A percentile compares a stretch with the other conserved stretches of the same genome.
Evolutionary conservation across 1,140 invertebrate genomes (phyloP).

Genomic region (Lutraria rhynchaena): DNA sequence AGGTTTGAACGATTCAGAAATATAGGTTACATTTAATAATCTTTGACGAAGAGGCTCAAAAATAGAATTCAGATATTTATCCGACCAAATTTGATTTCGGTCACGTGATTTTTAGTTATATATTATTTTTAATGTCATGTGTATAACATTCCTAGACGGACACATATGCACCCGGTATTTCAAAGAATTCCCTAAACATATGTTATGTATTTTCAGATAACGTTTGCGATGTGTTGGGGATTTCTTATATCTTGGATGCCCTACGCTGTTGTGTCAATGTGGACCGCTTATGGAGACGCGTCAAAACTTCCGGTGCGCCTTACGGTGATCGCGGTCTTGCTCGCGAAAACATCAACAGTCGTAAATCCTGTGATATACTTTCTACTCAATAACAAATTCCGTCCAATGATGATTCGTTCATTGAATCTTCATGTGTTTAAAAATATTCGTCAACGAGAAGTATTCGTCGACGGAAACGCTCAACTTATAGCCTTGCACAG

Average conservation of each 20-base stretch:
- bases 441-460: not conserved
- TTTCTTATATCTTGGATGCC: constrained; percentile 65
- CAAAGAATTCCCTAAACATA: no score
- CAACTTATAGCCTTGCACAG: not conserved
- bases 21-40: no score
- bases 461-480: no score
- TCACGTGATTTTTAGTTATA: no score
- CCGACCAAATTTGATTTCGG: no score
- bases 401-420: constrained; percentile 13
- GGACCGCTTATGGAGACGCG: constrained; percentile 50
- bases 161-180: no score
- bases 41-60: no score
- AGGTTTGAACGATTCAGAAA: no score
- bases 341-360: constrained; percentile 29
- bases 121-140: no score
- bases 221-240: constrained; percentile 51
- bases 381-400: constrained; percentile 35
- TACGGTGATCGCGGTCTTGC: constrained; percentile 2
- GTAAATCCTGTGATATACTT: constrained; percentile 37
- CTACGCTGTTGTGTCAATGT: constrained; percentile 65
- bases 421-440: not conserved
- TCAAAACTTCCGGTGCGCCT: constrained; percentile 4
- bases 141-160: no score
- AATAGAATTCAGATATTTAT: no score
- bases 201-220: constrained; percentile 48